These are phyloP conservation scores for Labeo catla DNA, from an alignment of 2,113 vertebrate species.

Conservation along the genomic window DNA sequence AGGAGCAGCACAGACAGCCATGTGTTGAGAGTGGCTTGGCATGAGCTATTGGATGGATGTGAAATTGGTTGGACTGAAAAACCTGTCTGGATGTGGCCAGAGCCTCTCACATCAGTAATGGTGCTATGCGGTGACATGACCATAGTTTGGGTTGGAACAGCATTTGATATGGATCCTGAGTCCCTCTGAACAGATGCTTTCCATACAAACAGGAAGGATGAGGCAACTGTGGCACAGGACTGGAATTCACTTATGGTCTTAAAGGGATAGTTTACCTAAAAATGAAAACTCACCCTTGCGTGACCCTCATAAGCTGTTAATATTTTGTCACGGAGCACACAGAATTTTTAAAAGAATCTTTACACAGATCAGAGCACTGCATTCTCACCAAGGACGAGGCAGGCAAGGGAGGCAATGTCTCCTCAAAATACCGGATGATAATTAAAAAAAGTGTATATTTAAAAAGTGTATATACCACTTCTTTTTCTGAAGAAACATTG, in stretches of 20 bases:
- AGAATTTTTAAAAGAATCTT: background rate
- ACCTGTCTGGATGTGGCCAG: constrained; percentile 39
- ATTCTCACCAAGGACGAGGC: background rate
- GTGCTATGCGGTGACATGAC: constrained; percentile 47
- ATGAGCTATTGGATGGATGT: constrained; percentile 40
- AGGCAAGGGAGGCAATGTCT: too few relatives aligned
- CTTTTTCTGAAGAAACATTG: too few relatives aligned
- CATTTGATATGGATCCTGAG: constrained; percentile 51
- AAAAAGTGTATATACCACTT: too few relatives aligned
- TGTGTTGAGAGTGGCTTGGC: constrained; percentile 48
- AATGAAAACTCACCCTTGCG: background rate
- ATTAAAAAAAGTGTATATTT: too few relatives aligned
- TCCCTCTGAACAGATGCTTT: constrained; percentile 36
- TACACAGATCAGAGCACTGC: background rate
- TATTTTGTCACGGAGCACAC: background rate
- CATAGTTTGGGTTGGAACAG: constrained; percentile 30
- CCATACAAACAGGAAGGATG: constrained; percentile 14
- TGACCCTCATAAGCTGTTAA: background rate
- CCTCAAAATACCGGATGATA: too few relatives aligned
- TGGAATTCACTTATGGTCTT: background rate
- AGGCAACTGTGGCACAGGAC: background rate
- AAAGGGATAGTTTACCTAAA: background rate
- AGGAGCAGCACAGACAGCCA: constrained; percentile 33
- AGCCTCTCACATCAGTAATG: constrained; percentile 45
- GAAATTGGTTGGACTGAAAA: constrained; percentile 41